Evolutionary conservation across 2,888 invertebrate genomes (phyloP).

Genomic region (Pollenia amentaria): DNA sequence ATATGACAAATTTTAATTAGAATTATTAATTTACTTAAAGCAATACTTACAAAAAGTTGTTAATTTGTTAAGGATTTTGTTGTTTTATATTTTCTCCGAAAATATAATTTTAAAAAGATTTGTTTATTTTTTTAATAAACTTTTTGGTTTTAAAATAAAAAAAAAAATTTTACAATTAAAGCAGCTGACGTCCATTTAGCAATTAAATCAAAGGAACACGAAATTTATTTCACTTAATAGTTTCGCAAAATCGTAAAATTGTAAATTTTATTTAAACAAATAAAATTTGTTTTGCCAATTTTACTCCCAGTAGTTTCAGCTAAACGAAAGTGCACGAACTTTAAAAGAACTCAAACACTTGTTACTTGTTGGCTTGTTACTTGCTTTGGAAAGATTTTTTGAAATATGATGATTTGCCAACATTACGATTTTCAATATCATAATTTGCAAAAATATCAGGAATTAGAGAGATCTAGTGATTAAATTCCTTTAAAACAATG

Average conservation of each 20-base stretch:
- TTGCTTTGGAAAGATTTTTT: too few species aligned
- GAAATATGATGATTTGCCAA: too few species aligned
- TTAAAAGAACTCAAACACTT: neutral
- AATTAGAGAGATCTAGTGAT: too few species aligned
- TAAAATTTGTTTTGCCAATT: neutral
- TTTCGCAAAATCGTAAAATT: conserved; percentile 1
- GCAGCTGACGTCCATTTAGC: conserved; percentile 22
- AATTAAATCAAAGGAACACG: neutral
- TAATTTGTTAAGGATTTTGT: too few species aligned
- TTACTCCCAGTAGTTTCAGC: neutral
- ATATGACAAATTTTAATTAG: too few species aligned
- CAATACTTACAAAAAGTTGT: too few species aligned
- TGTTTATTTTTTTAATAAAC: conserved; percentile 1
- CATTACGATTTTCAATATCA: too few species aligned
- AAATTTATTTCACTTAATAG: conserved; percentile 10
- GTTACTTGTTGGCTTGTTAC: too few species aligned
- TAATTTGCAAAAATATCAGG: too few species aligned
- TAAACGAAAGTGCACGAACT: neutral
- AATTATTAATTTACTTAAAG: too few species aligned
- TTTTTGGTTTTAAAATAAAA: neutral
- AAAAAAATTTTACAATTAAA: neutral
- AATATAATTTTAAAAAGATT: neutral
- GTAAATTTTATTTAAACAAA: neutral
- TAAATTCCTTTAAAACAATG: too few species aligned
- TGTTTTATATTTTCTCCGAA: too few species aligned